phyloP scores from a whole-genome alignment of 2,113 vertebrate species.

The Coptodon rendalli region DNA sequence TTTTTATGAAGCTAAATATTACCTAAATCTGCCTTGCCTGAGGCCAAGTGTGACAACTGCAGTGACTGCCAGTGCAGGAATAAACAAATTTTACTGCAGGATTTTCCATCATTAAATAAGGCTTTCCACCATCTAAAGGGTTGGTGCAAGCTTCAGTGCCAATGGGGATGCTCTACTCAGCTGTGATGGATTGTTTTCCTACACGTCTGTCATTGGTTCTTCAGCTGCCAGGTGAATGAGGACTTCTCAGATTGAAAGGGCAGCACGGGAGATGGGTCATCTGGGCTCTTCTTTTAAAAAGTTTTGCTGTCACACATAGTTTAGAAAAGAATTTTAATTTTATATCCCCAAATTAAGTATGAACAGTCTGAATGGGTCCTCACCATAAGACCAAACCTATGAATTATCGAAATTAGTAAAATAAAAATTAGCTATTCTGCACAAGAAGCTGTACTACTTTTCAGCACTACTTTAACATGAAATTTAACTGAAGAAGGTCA shows the following conservation, averaged over 20 bases:
- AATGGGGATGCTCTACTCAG: background rate
- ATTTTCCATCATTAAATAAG: background rate
- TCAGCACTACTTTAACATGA: background rate
- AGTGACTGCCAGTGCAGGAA: background rate
- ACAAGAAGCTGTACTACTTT: background rate
- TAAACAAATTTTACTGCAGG: background rate
- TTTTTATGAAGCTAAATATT: background rate
- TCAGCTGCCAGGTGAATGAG: background rate
- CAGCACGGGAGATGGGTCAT: accelerated
- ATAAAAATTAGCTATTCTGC: background rate
- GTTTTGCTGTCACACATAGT: background rate
- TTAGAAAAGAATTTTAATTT: background rate
- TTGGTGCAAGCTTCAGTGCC: background rate
- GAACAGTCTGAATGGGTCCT: background rate
- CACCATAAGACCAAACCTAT: background rate
- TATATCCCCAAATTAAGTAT: background rate
- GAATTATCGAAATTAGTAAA: accelerated
- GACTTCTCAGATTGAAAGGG: background rate
- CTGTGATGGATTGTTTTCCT: background rate
- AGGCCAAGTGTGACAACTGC: background rate
- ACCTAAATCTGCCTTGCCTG: background rate
- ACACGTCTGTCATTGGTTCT: background rate
- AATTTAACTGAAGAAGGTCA: background rate
- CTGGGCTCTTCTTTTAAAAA: background rate
- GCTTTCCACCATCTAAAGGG: background rate